Evolutionary conservation across 1,140 invertebrate genomes (phyloP), one percentile per base, ranked within the genome.

Genomic region (Wiebesia pumilae): DNA sequence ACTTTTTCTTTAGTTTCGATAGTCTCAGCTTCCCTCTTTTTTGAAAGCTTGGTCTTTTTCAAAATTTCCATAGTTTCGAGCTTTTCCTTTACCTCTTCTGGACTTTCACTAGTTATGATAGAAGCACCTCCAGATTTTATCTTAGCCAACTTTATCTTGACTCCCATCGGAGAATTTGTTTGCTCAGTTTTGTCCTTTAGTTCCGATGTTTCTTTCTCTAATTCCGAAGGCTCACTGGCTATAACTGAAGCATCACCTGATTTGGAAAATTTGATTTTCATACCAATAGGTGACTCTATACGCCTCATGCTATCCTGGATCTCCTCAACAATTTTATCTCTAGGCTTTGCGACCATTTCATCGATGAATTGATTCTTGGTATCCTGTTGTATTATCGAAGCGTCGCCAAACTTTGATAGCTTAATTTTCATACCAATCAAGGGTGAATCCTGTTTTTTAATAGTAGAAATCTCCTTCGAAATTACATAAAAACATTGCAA

Each of bases 361-460:
- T 82, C 67, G 10, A 16, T 58, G 16, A 77, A 40, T 24, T 91
- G 87, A 14, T 89, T 87, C 14, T 84, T 81, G 27, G 90, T 81
- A 24, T 91, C 91, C 6, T 90, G 88, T 86, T 91, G 91, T 77
- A 93, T 89, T 69, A 94, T 94, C 30, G 93, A 93, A 16, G 92
- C 92, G 79, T 94, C 93, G 33, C 93, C 93, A 35, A 88, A 90
- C 84, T 93, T 94, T 0, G 91, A 94, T 27, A 94, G 83, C 85
- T 93, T 94, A 58, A 94, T 92, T 88, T 94, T 94, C 92, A 94
- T 93, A 30, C 93, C 93, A 47, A 93, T 89, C 4, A 78, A 73
- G 6, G 93, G 90, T 38, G 92, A 93, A 51, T 92, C 92, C 0
- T 88, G 90, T 38, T 90, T 89, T 62, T 92, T 92, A 3, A 10